Evolutionary conservation across 2,888 invertebrate genomes (phyloP), one percentile per base, ranked within the genome.

Genomic region (Alentia gelatinosa): DNA sequence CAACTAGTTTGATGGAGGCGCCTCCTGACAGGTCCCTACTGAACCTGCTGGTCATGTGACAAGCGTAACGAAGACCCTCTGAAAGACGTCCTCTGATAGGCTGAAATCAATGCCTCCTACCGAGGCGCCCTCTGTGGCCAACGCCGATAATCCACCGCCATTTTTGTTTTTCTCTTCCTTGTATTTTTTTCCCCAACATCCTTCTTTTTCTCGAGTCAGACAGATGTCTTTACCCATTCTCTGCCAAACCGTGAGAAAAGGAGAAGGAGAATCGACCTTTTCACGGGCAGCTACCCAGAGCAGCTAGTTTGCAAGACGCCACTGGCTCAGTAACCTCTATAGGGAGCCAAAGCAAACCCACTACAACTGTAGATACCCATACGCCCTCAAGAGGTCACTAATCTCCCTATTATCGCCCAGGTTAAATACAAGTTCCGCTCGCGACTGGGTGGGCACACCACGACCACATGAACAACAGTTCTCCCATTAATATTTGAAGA

Each of bases 71-170:
- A 68, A 68, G 68, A 68, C 30, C 30, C 30, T 68, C 68, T 68
- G 68, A 30, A 30, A 68, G 68, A 68, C 68, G 68, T 68, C 15
- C 68, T 68, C 68, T 68, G 63, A 63, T 63, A 63, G 63, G 63
- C 63, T 63, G 68, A 68, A 68, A 68, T 68, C 68, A 68, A 68
- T 68, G 30, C 68, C 26, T 30, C 68, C 68, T 12, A 68, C 68
- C 68, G 30, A 3, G 33, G 68, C 30, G 68, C 68, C 68, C 30
- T 68, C 68, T 68, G 68, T 68, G 68, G 12, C 26, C 12, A 68
- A 30, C 68, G 30, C 30, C 68, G 68, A 68, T 68, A 68, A 68
- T 68, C 68, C 68, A 15, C 68, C 68, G 30, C 23, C 68, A 68
- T 68, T 68, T 68, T 3, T 1, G 23, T 30, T 68, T 30, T 68